Conservation (phyloP, 2,888 invertebrate genomes). For the Bembecia ichneumoniformis region DNA sequence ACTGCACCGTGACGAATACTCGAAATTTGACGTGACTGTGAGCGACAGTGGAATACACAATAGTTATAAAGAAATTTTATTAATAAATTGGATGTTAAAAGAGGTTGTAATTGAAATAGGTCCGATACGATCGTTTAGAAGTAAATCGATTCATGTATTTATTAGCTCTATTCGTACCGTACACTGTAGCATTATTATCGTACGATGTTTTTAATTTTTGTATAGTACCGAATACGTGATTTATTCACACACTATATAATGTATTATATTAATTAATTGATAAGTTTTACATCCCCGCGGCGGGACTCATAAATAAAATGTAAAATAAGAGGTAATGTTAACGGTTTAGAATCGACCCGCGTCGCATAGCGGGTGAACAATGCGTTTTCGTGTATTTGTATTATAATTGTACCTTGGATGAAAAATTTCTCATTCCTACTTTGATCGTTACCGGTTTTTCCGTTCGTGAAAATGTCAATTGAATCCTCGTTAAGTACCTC, state of each 20-base stretch:
- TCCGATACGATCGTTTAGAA: constrained; percentile 44
- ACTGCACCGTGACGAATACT: neutral
- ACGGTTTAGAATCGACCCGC: constrained; percentile 13
- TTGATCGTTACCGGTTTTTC: constrained; percentile 1
- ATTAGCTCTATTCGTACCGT: constrained; percentile 51
- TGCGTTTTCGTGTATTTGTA: constrained; percentile 4
- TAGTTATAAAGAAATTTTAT: constrained; percentile 50
- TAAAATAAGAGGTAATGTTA: constrained; percentile 58
- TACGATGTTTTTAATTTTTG: constrained; percentile 72
- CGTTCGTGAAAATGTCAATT: constrained; percentile 20
- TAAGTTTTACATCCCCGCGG: constrained; percentile 49
- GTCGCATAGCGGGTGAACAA: constrained; percentile 1
- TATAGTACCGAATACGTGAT: constrained; percentile 58
- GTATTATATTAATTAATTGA: constrained; percentile 54
- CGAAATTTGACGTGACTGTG: too few species aligned
- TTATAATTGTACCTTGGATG: neutral
- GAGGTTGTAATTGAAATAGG: constrained; percentile 67
- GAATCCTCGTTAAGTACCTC: constrained; percentile 18
- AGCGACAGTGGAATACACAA: constrained; percentile 20
- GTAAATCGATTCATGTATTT: constrained; percentile 67
- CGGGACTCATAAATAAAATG: constrained; percentile 52
- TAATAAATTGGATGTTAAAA: constrained; percentile 59
- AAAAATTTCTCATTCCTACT: neutral
- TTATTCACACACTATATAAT: constrained; percentile 35
- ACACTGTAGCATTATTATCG: constrained; percentile 55